Evolutionary conservation across 2,113 vertebrate genomes (phyloP).

Genomic region (Proteles cristata): DNA sequence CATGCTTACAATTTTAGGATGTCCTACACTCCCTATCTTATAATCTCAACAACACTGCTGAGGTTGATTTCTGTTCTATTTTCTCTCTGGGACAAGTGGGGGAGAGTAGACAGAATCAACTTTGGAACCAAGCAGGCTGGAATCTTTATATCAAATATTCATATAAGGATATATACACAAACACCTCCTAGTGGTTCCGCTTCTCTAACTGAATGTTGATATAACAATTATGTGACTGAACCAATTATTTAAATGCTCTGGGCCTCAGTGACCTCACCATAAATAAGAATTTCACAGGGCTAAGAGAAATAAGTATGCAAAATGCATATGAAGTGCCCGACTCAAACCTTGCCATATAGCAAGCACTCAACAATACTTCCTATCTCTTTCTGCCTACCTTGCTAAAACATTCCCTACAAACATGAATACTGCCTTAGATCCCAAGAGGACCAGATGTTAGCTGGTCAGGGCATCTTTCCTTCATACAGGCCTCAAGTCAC

Average conservation of each 20-base stretch:
- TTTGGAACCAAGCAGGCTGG: constrained; percentile 38
- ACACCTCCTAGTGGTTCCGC: not conserved
- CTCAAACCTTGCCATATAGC: not conserved
- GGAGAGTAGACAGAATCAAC: constrained; percentile 5
- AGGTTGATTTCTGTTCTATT: constrained; percentile 4
- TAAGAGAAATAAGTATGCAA: not conserved
- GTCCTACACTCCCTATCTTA: not conserved
- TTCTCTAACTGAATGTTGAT: not conserved
- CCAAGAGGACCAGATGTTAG: not conserved
- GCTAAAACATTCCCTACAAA: not conserved
- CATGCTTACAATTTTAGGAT: not conserved
- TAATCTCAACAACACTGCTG: not conserved
- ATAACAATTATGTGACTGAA: not conserved
- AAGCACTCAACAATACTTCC: not conserved
- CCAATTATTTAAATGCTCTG: not conserved
- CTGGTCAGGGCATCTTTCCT: not conserved
- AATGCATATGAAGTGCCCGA: not conserved
- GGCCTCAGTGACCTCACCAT: not conserved
- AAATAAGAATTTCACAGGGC: not conserved
- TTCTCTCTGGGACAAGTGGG: constrained; percentile 2
- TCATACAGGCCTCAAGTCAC: not conserved
- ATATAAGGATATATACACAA: not conserved
- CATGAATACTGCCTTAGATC: not conserved
- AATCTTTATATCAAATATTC: not conserved
- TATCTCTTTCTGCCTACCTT: not conserved